These are phyloP conservation scores for Chaenodraco wilsoni DNA, from an alignment of 2,797 vertebrate species.

Conservation along the genomic window DNA sequence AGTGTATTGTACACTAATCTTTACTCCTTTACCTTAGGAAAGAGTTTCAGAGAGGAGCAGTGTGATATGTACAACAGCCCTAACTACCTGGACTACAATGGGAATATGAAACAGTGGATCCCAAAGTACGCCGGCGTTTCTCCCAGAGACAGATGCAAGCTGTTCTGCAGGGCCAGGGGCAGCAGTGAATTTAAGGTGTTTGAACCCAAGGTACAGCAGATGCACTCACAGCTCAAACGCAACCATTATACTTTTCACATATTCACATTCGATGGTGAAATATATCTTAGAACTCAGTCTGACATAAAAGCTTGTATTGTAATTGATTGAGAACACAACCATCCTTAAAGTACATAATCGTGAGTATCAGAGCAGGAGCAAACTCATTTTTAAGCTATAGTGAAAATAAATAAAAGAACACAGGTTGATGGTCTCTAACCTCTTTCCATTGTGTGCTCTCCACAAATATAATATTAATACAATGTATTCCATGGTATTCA, in stretches of 20 bases:
- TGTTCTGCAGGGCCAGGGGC: conserved; percentile 91
- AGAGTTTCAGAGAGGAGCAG: conserved; percentile 96
- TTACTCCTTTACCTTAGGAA: conserved; percentile 77
- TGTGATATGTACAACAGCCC: conserved; percentile 93
- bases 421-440: no score
- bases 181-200: conserved; percentile 97
- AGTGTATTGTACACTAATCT: neutral
- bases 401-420: no score
- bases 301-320: neutral
- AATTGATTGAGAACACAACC: neutral
- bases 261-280: neutral
- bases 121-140: conserved; percentile 95
- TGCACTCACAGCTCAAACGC: neutral
- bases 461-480: no score
- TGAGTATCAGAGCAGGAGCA: neutral
- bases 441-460: no score
- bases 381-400: no score
- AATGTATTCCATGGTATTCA: no score
- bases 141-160: conserved; percentile 93
- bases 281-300: neutral
- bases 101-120: conserved; percentile 91
- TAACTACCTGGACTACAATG: conserved; percentile 86
- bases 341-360: neutral
- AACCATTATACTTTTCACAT: neutral
- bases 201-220: conserved; percentile 88